Conservation (phyloP, 2,888 invertebrate genomes). For the Leucophora obtusa region DNA sequence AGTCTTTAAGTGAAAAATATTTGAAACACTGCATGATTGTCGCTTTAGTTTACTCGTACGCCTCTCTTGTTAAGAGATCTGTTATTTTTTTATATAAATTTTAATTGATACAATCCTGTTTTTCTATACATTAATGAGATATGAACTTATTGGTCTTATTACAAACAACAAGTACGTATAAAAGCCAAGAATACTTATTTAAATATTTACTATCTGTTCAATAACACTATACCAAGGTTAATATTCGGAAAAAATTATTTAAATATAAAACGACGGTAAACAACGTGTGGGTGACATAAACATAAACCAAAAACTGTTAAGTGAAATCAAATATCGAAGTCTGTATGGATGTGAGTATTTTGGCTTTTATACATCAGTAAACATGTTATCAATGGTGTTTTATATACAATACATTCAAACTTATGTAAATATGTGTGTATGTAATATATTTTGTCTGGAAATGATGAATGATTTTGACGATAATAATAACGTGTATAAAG, state of each 20-base stretch:
- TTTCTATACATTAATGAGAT: too few species aligned
- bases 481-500: background rate
- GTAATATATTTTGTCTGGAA: background rate
- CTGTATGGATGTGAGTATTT: background rate
- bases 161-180: background rate
- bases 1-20: too few species aligned
- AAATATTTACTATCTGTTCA: constrained; percentile 2
- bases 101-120: too few species aligned
- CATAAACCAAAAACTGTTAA: constrained; percentile 31
- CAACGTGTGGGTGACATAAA: constrained; percentile 8
- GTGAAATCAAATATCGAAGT: constrained; percentile 27
- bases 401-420: background rate
- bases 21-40: too few species aligned
- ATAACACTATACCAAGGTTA: background rate
- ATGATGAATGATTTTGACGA: constrained; percentile 29
- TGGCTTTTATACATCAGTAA: constrained; percentile 1
- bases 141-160: background rate
- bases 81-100: too few species aligned
- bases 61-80: too few species aligned
- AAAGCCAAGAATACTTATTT: background rate
- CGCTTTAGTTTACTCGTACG: too few species aligned
- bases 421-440: too few species aligned
- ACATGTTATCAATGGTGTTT: constrained; percentile 20
- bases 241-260: constrained; percentile 24
- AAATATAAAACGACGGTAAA: background rate